Percentiles rank a stretch among this genome's conserved stretches.
These are phyloP conservation scores for Neoaliturus tenellus DNA, from an alignment of 2,888 invertebrate genomes.

Conservation along the genomic window DNA sequence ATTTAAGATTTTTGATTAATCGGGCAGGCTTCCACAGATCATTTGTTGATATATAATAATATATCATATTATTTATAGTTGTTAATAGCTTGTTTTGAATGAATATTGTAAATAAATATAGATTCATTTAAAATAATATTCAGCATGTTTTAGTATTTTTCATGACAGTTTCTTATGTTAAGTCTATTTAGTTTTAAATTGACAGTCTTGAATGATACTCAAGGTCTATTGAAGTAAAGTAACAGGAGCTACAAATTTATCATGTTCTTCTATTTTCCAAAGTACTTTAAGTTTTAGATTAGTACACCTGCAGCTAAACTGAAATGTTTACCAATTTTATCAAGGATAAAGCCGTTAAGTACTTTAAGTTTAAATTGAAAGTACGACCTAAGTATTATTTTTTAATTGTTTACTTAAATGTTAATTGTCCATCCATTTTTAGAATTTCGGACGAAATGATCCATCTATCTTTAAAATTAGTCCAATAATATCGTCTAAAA, in stretches of 20 bases:
- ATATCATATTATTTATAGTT: slow-evolving; percentile 3
- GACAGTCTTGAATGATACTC: background rate
- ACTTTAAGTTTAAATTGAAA: too few species aligned
- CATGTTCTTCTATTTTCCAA: background rate
- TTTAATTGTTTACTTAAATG: too few species aligned
- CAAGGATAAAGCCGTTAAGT: too few species aligned
- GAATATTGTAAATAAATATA: slow-evolving; percentile 2
- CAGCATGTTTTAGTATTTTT: background rate
- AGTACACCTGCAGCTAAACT: too few species aligned
- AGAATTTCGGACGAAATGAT: too few species aligned
- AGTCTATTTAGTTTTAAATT: background rate
- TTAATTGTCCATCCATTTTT: too few species aligned
- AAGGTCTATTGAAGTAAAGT: background rate
- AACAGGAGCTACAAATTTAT: background rate
- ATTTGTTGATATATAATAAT: background rate
- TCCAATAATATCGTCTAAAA: too few species aligned
- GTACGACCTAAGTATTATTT: too few species aligned
- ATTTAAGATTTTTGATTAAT: background rate
- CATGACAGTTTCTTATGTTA: background rate
- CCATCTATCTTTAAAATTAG: too few species aligned
- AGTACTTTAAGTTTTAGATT: too few species aligned
- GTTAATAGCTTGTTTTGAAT: slow-evolving; percentile 1
- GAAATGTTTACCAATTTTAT: too few species aligned
- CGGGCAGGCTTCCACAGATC: background rate
- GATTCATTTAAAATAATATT: background rate